These are phyloP conservation scores for Poecilia latipinna DNA, from an alignment of 2,113 vertebrate genomes.

Conservation along the genomic window DNA sequence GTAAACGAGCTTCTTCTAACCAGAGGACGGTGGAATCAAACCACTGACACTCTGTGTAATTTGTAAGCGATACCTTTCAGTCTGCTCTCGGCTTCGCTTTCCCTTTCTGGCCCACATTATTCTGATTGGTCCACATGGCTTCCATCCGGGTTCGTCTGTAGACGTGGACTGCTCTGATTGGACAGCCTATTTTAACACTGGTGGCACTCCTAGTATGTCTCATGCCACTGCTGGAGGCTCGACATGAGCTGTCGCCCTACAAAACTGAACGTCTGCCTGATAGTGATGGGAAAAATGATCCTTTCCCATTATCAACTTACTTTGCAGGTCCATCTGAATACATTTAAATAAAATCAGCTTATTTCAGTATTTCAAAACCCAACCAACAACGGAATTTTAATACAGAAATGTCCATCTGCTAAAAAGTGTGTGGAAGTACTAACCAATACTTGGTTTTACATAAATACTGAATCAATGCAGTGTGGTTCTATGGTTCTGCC, in stretches of 20 bases:
- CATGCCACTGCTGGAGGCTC: background rate
- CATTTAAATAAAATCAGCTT: too few relatives aligned
- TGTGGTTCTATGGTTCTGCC: too few relatives aligned
- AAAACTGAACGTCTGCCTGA: too few relatives aligned
- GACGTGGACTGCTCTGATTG: constrained; percentile 79
- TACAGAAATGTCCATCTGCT: too few relatives aligned
- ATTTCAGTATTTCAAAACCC: too few relatives aligned
- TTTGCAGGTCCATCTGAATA: too few relatives aligned
- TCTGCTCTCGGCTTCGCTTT: background rate
- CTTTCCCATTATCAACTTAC: too few relatives aligned
- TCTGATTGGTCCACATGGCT: constrained; percentile 46
- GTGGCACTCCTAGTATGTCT: constrained; percentile 21
- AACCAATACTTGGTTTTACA: too few relatives aligned
- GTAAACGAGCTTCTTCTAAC: background rate
- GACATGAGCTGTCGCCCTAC: background rate
- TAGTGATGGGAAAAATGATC: too few relatives aligned
- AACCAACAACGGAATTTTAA: too few relatives aligned
- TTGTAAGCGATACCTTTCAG: constrained; percentile 23
- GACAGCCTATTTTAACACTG: constrained; percentile 59
- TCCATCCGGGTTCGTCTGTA: constrained; percentile 62
- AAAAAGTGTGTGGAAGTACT: too few relatives aligned
- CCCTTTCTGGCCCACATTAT: constrained; percentile 41
- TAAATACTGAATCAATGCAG: too few relatives aligned
- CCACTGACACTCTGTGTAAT: constrained; percentile 23
- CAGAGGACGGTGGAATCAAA: background rate